phyloP scores from a whole-genome alignment of 2,888 invertebrate genomes.

The Oscheius sp. region DNA sequence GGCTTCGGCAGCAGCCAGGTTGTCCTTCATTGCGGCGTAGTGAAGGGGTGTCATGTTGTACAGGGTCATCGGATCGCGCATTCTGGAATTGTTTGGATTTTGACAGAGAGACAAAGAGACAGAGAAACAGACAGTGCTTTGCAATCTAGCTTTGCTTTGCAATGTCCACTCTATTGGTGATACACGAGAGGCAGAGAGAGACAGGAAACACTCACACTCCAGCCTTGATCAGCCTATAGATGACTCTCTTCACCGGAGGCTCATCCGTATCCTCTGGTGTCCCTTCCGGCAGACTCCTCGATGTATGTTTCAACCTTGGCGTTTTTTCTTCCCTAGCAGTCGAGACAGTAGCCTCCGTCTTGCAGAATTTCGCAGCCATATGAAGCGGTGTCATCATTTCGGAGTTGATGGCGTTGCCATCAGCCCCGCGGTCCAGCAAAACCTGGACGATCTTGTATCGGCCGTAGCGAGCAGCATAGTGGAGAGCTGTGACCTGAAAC shows the following conservation, averaged over 20 bases:
- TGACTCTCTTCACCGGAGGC: conserved; percentile 20
- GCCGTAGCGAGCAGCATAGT: conserved; percentile 55
- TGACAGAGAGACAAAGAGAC: too few relatives aligned
- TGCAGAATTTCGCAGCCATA: conserved; percentile 51
- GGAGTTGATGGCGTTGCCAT: conserved; percentile 36
- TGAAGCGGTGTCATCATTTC: conserved; percentile 52
- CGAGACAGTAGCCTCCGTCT: conserved; percentile 4
- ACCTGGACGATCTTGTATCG: conserved; percentile 41
- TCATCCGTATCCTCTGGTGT: background rate
- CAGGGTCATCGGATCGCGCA: conserved; percentile 35
- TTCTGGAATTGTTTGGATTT: background rate
- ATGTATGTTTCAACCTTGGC: background rate
- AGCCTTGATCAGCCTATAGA: conserved; percentile 33
- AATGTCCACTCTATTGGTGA: background rate
- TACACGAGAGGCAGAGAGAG: background rate
- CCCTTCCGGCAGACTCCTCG: conserved; percentile 1
- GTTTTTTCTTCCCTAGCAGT: conserved; percentile 11
- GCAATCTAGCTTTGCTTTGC: background rate
- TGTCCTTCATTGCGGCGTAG: conserved; percentile 57
- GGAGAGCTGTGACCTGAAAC: conserved; percentile 52
- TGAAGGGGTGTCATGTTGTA: conserved; percentile 53
- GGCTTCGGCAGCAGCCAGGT: conserved; percentile 41
- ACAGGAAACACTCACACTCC: conserved; percentile 38
- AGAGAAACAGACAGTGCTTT: too few relatives aligned
- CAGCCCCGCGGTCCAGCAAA: conserved; percentile 42